A percentile compares a stretch with the other conserved stretches of the same genome.
phyloP scores from a whole-genome alignment of 30 jellyfish, hydroid and myxozoan species.

The Sanderia malayensis region DNA sequence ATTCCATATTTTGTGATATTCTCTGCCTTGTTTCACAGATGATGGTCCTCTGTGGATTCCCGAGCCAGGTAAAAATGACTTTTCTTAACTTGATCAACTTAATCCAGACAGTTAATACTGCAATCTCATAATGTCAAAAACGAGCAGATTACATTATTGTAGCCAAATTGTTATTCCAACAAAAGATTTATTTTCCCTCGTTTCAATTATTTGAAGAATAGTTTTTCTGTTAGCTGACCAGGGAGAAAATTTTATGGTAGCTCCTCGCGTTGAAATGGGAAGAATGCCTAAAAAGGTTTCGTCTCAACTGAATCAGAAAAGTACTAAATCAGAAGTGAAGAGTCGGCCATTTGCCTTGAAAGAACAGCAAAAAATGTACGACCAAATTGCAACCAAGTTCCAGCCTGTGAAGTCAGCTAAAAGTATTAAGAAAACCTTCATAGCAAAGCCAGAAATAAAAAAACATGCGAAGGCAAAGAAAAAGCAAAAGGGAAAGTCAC shows the following conservation, averaged over 20 bases:
- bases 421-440: slow-evolving; percentile 19
- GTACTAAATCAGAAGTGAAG: background rate
- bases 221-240: slow-evolving; percentile 48
- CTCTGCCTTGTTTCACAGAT: slow-evolving; percentile 15
- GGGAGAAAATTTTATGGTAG: slow-evolving; percentile 52
- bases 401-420: background rate
- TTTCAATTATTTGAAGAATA: too few relatives aligned
- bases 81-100: background rate
- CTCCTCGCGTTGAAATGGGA: slow-evolving; percentile 10
- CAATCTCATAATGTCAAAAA: too few relatives aligned
- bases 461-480: slow-evolving; percentile 32
- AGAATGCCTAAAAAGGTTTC: slow-evolving; percentile 22
- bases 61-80: slow-evolving; percentile 61
- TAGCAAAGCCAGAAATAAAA: slow-evolving; percentile 37
- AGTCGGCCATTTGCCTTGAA: background rate
- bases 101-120: too few relatives aligned
- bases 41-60: slow-evolving; percentile 85
- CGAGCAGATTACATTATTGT: too few relatives aligned
- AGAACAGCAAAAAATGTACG: background rate
- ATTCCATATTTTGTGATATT: too few relatives aligned
- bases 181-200: too few relatives aligned
- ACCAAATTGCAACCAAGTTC: slow-evolving; percentile 7
- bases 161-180: too few relatives aligned
- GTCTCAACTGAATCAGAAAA: slow-evolving; percentile 11
- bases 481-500: background rate